Evolutionary conservation across 2,113 vertebrate species (phyloP), one percentile per base, ranked within the genome.

Genomic region (Sinosuthora webbiana): DNA sequence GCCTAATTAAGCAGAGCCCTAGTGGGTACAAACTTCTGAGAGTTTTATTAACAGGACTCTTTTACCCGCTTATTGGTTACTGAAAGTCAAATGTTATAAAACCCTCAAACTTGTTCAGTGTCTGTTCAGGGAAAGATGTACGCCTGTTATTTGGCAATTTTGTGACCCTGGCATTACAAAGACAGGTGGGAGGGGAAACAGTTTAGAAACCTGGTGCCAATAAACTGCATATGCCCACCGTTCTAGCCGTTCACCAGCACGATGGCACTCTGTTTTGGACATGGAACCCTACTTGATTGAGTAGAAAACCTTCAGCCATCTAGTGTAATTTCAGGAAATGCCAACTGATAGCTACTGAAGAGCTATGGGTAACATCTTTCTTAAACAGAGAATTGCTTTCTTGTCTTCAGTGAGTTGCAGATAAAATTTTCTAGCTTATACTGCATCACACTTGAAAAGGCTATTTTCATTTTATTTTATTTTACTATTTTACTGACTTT

Each of bases 351-450:
- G 18, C 25, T 87, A 8, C 44, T 74, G 77, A 57, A 62, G 18
- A 62, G 6, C 64, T 78, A 22, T 7, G 10, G 47, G 30, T 35
- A 62, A 35, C 30, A 28, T 42, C 28, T 87, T 64, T 62, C 31
- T 59, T 50, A 78, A 67, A 50, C 11, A 60, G 24, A 10, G 7
- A 5, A 27, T 37, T 35, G 21, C 10, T 57, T 84, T 75, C 27
- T 71, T 35, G 9, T 47, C 30, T 67, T 90, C 62, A 76, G 0
- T 7, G 3, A 57, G 25, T 64, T 1, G 0, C 2, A 20, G 25
- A 10, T 56, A 22, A 86, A 83, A 20, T 27, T 64, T 37, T 76
- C 75, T 41, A 22, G 8, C 9, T 91, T 44, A 74, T 77, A 35
- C 19, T 57, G 39, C 16, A 69, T 63, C 7, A 9, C 31, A 35